phyloP scores from a whole-genome alignment of 2,797 vertebrate species.

The Poecilia gillii region DNA sequence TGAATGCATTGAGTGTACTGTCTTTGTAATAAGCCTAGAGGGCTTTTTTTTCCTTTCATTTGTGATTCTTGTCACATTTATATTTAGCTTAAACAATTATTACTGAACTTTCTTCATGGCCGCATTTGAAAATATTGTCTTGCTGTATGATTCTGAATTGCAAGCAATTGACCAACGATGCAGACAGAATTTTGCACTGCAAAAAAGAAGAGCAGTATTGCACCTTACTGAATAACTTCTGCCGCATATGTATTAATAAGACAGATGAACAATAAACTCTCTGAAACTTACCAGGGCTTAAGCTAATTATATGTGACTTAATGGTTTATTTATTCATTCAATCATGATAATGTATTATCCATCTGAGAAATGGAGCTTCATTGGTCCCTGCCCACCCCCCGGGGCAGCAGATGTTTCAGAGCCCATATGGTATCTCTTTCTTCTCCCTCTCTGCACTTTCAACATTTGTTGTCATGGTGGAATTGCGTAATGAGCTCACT shows the following conservation, averaged over 20 bases:
- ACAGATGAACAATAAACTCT: conserved; percentile 50
- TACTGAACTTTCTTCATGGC: conserved; percentile 1
- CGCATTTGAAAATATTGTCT: conserved; percentile 3
- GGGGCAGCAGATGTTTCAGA: conserved; percentile 81
- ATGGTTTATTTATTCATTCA: conserved; percentile 82
- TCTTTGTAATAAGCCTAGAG: conserved; percentile 34
- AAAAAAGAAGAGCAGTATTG: conserved; percentile 8
- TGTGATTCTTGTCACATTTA: conserved; percentile 33
- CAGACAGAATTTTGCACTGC: conserved; percentile 7
- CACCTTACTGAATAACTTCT: conserved; percentile 12
- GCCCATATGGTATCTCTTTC: conserved; percentile 73
- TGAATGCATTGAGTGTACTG: conserved; percentile 37
- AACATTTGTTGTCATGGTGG: conserved; percentile 53
- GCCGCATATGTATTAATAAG: conserved; percentile 24
- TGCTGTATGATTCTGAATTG: conserved; percentile 7
- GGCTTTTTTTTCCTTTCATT: conserved; percentile 24
- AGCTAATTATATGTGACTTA: conserved; percentile 73
- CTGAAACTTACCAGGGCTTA: conserved; percentile 56
- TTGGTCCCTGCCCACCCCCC: conserved; percentile 67
- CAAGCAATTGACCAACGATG: conserved; percentile 8
- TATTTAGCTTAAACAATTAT: conserved; percentile 31
- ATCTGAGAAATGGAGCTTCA: conserved; percentile 71
- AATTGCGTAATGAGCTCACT: conserved; percentile 37
- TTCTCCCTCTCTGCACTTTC: conserved; percentile 41
- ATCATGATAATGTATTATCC: conserved; percentile 81